Percentiles rank a stretch among this genome's conserved stretches.
phyloP scores from a whole-genome alignment of 2,113 vertebrate species.

The Nanorana parkeri region DNA sequence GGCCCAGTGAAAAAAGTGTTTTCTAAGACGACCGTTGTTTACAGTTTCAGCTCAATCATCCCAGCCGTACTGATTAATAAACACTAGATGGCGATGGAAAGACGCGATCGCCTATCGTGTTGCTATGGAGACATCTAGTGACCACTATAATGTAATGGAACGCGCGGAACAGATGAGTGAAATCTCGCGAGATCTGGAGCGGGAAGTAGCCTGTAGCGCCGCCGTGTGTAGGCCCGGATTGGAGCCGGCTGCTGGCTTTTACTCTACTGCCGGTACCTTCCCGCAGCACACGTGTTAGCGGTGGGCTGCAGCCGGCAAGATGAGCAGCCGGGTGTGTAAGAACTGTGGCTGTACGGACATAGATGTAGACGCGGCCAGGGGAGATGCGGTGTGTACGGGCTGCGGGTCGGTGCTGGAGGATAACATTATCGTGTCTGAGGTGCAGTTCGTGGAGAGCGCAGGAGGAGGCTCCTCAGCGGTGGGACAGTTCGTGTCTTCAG shows the following conservation, averaged over 20 bases:
- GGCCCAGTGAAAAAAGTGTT: too few species aligned
- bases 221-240: constrained; percentile 39
- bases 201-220: background rate
- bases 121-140: background rate
- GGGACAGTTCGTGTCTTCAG: constrained; percentile 94
- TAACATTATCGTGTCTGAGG: constrained; percentile 97
- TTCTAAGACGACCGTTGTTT: too few species aligned
- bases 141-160: too few species aligned
- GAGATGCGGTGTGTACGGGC: constrained; percentile 90
- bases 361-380: constrained; percentile 89
- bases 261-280: background rate
- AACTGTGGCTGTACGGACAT: constrained; percentile 89
- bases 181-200: constrained; percentile 49
- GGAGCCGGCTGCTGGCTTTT: constrained; percentile 10
- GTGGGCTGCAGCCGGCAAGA: constrained; percentile 60
- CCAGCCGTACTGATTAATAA: too few species aligned
- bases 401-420: constrained; percentile 96
- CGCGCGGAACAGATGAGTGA: too few species aligned
- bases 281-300: background rate
- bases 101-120: background rate
- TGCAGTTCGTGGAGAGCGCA: constrained; percentile 94
- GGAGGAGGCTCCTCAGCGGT: constrained; percentile 91
- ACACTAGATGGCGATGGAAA: background rate
- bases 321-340: constrained; percentile 85
- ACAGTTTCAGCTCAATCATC: too few species aligned